phyloP scores from a whole-genome alignment of 2,797 vertebrate genomes.

The Momotus momota region DNA sequence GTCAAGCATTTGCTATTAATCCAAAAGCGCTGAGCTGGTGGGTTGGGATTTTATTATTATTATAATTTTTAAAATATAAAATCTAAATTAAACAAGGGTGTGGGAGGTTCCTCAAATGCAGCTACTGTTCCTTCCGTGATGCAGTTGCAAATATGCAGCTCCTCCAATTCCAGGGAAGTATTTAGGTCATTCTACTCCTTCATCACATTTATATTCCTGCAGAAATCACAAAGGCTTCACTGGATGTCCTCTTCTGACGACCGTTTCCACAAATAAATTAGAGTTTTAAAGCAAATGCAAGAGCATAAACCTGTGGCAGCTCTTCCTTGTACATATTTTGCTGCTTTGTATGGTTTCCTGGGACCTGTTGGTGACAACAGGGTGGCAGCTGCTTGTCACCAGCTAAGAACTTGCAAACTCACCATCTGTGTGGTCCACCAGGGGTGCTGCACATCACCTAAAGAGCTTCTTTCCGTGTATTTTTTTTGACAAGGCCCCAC shows the following conservation, averaged over 20 bases:
- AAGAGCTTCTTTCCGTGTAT: background rate
- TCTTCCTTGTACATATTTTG: background rate
- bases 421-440: background rate
- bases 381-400: background rate
- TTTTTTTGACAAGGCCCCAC: background rate
- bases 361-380: background rate
- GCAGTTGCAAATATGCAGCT: background rate
- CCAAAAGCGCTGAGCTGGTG: conserved; percentile 65
- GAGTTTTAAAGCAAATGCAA: background rate
- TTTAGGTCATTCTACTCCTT: background rate
- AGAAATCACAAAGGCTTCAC: background rate
- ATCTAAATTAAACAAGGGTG: conserved; percentile 74
- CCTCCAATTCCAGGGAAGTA: background rate
- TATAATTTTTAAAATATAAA: conserved; percentile 28
- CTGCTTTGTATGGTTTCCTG: rapidly evolving
- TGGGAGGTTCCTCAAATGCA: conserved; percentile 21
- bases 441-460: no score
- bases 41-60: conserved; percentile 30
- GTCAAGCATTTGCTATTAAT: conserved; percentile 77
- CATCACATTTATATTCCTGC: background rate
- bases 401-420: background rate
- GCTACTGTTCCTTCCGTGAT: conserved; percentile 68
- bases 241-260: background rate
- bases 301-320: background rate
- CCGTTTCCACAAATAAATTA: background rate